Conservation (phyloP, 2,888 invertebrate genomes). For the Noctua pronuba region DNA sequence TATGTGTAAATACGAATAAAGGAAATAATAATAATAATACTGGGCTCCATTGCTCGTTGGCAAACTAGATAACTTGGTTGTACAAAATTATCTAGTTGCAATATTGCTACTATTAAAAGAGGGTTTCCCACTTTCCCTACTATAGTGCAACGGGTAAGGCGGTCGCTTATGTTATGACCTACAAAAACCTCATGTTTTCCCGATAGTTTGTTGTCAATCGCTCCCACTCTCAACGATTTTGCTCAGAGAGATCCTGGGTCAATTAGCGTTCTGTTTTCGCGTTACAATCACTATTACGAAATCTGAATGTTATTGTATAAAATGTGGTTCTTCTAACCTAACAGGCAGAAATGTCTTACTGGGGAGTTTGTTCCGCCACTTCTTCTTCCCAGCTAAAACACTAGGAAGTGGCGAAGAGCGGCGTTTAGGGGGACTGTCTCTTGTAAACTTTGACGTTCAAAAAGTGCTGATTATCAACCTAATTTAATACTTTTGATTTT, state of each 20-base stretch:
- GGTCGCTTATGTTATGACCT: neutral
- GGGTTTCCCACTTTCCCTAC: neutral
- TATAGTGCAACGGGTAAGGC: neutral
- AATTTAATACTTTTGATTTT: neutral
- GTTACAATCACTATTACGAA: conserved; percentile 36
- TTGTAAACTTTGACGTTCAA: neutral
- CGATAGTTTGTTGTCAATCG: neutral
- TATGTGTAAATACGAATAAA: no score
- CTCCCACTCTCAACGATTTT: neutral
- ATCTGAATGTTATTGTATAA: conserved; percentile 59
- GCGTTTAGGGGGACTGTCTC: neutral
- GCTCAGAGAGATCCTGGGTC: neutral
- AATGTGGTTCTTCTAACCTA: neutral
- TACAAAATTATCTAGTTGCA: neutral
- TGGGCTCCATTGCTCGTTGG: no score
- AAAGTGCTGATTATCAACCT: neutral
- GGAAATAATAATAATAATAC: no score
- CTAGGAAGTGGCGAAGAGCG: neutral
- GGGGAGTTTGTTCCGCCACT: neutral
- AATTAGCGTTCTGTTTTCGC: conserved; percentile 1
- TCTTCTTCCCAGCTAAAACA: neutral
- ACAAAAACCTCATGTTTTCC: neutral
- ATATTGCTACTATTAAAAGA: neutral
- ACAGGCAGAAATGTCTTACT: neutral
- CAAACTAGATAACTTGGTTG: neutral